phyloP scores from a whole-genome alignment of 2,888 invertebrate species.

The Laspeyria flexula region DNA sequence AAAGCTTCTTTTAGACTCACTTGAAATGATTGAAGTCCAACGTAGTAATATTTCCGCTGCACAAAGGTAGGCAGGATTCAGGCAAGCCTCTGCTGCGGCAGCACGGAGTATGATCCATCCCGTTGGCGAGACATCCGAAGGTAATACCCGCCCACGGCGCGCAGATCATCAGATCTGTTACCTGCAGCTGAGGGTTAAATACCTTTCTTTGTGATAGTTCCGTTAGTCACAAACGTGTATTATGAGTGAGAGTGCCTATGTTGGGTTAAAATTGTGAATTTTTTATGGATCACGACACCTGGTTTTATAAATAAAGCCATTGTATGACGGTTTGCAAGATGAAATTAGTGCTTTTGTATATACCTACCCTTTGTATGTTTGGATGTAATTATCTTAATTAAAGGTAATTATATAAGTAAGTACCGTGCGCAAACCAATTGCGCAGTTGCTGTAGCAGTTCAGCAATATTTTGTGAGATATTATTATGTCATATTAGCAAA shows the following conservation, averaged over 20 bases:
- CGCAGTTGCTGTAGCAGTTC: too few relatives aligned
- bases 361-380: too few relatives aligned
- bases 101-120: conserved; percentile 93
- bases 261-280: conserved; percentile 11
- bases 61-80: conserved; percentile 90
- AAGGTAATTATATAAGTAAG: too few relatives aligned
- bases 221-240: conserved; percentile 74
- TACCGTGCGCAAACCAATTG: too few relatives aligned
- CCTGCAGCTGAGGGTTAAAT: conserved; percentile 84
- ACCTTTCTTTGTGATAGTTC: conserved; percentile 61
- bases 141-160: conserved; percentile 94
- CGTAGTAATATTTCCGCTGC: conserved; percentile 92
- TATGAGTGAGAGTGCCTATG: conserved; percentile 5
- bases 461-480: too few relatives aligned
- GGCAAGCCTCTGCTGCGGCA: conserved; percentile 92
- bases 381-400: too few relatives aligned
- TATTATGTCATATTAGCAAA: too few relatives aligned
- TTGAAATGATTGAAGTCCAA: conserved; percentile 94
- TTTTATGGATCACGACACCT: not conserved
- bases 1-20: too few relatives aligned
- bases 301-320: too few relatives aligned
- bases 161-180: conserved; percentile 95
- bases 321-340: too few relatives aligned
- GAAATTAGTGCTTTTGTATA: too few relatives aligned
- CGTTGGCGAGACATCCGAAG: conserved; percentile 92